Percentiles rank a stretch among this genome's conserved stretches.
Conservation (phyloP, 2,888 invertebrate genomes). For the Dyspetes luteomarginatus region DNA sequence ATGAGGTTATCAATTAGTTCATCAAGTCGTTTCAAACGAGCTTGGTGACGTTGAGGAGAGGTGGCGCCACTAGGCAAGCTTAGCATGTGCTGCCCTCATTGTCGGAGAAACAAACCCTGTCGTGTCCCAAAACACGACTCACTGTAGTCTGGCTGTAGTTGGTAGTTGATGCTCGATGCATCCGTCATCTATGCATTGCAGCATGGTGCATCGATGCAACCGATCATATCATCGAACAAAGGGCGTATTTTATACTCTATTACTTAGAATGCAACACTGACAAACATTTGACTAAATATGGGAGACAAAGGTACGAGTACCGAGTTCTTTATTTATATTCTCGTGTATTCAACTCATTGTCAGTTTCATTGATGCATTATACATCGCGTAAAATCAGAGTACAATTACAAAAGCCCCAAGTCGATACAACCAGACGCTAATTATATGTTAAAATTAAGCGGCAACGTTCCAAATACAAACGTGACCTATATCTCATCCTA, state of each 20-base stretch:
- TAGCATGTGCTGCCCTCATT: constrained; percentile 52
- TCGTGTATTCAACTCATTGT: background rate
- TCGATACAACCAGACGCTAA: constrained; percentile 51
- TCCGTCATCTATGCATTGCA: too few relatives aligned
- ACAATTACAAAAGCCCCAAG: background rate
- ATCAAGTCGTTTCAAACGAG: background rate
- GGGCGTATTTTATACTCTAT: constrained; percentile 12
- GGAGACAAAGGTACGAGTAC: constrained; percentile 75
- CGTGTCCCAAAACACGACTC: constrained; percentile 16
- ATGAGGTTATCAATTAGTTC: constrained; percentile 31
- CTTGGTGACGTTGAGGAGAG: constrained; percentile 12
- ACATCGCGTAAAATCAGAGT: constrained; percentile 9
- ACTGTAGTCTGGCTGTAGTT: constrained; percentile 15
- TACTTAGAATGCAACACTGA: background rate
- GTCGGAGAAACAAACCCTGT: constrained; percentile 7
- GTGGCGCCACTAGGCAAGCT: constrained; percentile 8
- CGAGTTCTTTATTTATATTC: background rate
- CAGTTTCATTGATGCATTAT: constrained; percentile 11
- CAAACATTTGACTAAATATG: constrained; percentile 67
- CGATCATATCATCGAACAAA: constrained; percentile 9
- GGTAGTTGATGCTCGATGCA: too few relatives aligned
- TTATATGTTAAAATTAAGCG: constrained; percentile 4
- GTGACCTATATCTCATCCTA: constrained; percentile 52
- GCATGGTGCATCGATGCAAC: constrained; percentile 46
- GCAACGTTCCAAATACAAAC: constrained; percentile 36